A percentile compares a stretch with the other conserved stretches of the same genome.
Evolutionary conservation across 2,113 vertebrate species (phyloP).

Genomic region (Psilopogon haemacephalus): DNA sequence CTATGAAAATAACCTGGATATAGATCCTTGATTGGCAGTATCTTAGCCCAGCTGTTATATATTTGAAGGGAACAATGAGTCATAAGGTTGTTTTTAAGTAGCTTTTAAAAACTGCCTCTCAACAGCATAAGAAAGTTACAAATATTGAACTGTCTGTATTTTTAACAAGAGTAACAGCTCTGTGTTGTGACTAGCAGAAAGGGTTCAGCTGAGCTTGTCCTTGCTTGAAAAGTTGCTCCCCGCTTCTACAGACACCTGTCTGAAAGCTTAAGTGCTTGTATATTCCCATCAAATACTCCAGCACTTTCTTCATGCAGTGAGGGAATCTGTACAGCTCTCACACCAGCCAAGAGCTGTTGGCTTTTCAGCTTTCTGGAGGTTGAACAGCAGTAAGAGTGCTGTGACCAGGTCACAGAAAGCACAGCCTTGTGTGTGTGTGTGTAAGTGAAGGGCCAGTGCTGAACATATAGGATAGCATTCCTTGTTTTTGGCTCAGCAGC

Average conservation of each 20-base stretch:
- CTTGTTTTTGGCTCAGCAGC: neutral
- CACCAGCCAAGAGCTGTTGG: neutral
- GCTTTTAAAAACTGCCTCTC: neutral
- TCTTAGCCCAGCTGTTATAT: neutral
- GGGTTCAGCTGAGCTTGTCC: neutral
- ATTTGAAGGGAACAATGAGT: conserved; percentile 13
- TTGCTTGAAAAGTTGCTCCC: neutral
- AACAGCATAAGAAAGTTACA: neutral
- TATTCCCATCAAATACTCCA: neutral
- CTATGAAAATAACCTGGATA: conserved; percentile 43
- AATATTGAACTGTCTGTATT: neutral
- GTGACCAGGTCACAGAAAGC: neutral
- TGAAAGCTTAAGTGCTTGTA: neutral
- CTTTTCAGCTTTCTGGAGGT: rapidly evolving
- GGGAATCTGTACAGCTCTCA: neutral
- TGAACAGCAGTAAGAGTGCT: neutral
- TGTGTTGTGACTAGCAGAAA: neutral
- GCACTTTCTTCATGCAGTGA: neutral
- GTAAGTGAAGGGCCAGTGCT: neutral
- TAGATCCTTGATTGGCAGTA: conserved; percentile 1
- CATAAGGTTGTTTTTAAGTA: neutral
- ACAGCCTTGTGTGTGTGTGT: neutral
- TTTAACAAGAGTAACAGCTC: neutral
- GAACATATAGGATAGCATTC: neutral
- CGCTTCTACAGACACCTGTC: neutral